Evolutionary conservation across 2,888 invertebrate genomes (phyloP).

Genomic region (Eristalis arbustorum): DNA sequence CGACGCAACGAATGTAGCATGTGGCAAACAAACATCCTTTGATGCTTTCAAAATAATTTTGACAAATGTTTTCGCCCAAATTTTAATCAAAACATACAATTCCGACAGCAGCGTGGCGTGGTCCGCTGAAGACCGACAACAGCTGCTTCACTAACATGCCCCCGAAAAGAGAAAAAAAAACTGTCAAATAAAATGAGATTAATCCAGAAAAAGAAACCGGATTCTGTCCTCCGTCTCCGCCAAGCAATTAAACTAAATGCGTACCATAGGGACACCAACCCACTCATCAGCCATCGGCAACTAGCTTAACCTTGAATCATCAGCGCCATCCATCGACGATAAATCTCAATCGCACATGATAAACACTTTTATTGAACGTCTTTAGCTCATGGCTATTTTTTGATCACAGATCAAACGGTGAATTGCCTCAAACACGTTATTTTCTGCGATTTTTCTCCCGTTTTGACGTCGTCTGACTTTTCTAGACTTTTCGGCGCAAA

Average conservation of each 20-base stretch:
- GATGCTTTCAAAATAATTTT: neutral
- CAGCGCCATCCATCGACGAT: neutral
- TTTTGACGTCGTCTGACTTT: neutral
- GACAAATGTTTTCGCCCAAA: neutral
- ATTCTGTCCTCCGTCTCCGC: neutral
- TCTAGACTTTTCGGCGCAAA: neutral
- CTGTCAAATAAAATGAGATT: too few relatives aligned
- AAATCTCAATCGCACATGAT: neutral
- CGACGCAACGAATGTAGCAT: neutral
- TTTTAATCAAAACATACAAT: neutral
- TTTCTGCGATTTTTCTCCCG: neutral
- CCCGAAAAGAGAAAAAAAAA: neutral
- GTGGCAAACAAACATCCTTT: neutral
- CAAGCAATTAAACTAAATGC: neutral
- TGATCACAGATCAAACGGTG: neutral
- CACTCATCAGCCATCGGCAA: neutral
- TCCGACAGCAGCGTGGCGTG: too few relatives aligned
- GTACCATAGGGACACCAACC: neutral
- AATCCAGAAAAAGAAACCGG: too few relatives aligned
- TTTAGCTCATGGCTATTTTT: neutral
- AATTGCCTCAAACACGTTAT: neutral
- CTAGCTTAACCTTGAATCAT: neutral
- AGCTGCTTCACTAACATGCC: neutral
- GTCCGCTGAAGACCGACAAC: neutral
- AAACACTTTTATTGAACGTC: neutral